These are phyloP conservation scores for Ceraclea dissimilis DNA, from an alignment of 2,888 invertebrate species.

Conservation along the genomic window DNA sequence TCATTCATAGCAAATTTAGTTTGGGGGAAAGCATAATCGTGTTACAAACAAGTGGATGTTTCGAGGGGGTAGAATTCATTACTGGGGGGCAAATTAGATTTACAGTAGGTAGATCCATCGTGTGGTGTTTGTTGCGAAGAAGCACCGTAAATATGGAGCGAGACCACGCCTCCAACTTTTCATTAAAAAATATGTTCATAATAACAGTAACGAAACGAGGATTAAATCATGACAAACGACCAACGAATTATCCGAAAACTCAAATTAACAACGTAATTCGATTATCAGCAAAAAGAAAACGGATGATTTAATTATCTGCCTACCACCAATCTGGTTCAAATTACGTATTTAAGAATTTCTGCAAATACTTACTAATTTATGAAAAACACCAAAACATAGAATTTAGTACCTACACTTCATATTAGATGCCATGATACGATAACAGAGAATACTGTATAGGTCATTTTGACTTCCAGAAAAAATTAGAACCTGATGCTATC, in stretches of 20 bases:
- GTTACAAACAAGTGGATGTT: slow-evolving; percentile 9
- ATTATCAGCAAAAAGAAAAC: too few species aligned
- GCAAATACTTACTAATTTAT: too few species aligned
- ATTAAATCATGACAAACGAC: slow-evolving; percentile 2
- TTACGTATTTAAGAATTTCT: too few species aligned
- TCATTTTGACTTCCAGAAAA: too few species aligned
- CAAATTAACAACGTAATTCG: too few species aligned
- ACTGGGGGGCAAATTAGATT: slow-evolving; percentile 9
- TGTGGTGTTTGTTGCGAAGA: neutral
- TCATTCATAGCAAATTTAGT: neutral
- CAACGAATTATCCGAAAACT: neutral
- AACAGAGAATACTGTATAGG: too few species aligned
- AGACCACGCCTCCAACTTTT: slow-evolving; percentile 10
- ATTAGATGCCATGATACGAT: too few species aligned
- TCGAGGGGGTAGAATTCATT: slow-evolving; percentile 12
- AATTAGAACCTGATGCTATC: too few species aligned
- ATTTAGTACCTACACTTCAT: too few species aligned
- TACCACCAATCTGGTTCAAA: too few species aligned
- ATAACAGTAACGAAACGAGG: neutral
- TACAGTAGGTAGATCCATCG: slow-evolving; percentile 5
- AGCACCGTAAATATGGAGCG: slow-evolving; percentile 8
- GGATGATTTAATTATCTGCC: too few species aligned
- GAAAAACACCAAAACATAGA: too few species aligned
- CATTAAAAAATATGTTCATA: slow-evolving; percentile 5
- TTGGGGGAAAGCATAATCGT: slow-evolving; percentile 11